Conservation (phyloP, 2,888 invertebrate genomes). For the Chromoteleia sp. region DNA sequence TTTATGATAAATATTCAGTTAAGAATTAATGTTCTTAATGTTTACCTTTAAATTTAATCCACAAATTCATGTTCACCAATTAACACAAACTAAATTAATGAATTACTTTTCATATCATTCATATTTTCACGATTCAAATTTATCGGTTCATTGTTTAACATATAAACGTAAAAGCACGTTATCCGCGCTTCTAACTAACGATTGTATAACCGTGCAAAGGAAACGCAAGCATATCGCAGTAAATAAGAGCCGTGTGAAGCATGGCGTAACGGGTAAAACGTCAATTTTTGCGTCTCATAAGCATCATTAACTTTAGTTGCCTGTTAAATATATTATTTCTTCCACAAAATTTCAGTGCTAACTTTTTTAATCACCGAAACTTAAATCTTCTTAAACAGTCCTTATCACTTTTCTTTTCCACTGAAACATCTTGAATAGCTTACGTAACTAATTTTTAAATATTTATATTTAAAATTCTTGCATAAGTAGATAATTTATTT, state of each 20-base stretch:
- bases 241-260: slow-evolving; percentile 66
- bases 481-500: neutral
- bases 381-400: slow-evolving; percentile 6
- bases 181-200: slow-evolving; percentile 44
- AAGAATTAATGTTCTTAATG: neutral
- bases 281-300: slow-evolving; percentile 59
- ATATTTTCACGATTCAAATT: slow-evolving; percentile 22
- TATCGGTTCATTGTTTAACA: slow-evolving; percentile 41
- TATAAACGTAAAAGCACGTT: slow-evolving; percentile 39
- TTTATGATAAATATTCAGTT: neutral
- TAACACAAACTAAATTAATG: too few relatives aligned
- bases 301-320: slow-evolving; percentile 58
- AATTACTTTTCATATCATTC: neutral
- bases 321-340: slow-evolving; percentile 51
- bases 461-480: slow-evolving; percentile 1
- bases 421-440: slow-evolving; percentile 20
- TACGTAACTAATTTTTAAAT: slow-evolving; percentile 16
- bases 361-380: slow-evolving; percentile 30
- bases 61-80: neutral
- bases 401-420: slow-evolving; percentile 14
- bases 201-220: slow-evolving; percentile 68
- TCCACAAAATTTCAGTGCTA: slow-evolving; percentile 37
- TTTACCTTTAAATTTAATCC: neutral
- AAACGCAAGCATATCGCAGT: slow-evolving; percentile 56
- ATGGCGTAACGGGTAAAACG: slow-evolving; percentile 69